phyloP scores from a whole-genome alignment of 2,797 vertebrate species.

The Phrynocephalus forsythii region DNA sequence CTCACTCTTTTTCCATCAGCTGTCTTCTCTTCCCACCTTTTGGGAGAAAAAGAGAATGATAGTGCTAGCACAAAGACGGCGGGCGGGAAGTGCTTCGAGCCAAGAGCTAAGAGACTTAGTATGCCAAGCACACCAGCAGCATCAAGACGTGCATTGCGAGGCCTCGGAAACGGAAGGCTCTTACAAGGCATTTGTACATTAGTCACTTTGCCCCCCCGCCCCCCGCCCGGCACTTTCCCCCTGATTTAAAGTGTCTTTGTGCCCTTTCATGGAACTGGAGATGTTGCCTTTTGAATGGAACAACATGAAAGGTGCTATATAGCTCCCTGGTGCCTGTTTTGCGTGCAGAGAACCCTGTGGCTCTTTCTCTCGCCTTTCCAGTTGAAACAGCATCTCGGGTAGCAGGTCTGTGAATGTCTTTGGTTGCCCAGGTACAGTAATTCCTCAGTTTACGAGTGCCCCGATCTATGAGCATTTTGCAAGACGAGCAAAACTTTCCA shows the following conservation, averaged over 20 bases:
- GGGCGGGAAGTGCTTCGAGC: slow-evolving; percentile 4
- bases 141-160: background rate
- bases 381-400: background rate
- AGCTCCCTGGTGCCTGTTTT: background rate
- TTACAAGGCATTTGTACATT: background rate
- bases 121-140: background rate
- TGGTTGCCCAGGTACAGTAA: background rate
- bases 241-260: slow-evolving; percentile 1
- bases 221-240: slow-evolving; percentile 5
- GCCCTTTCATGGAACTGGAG: slow-evolving; percentile 1
- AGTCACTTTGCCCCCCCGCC: background rate
- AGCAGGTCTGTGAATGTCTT: too few species aligned
- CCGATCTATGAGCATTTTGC: too few species aligned
- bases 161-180: background rate
- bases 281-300: slow-evolving; percentile 8
- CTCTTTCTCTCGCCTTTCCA: background rate
- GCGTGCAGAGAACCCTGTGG: background rate
- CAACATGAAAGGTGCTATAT: background rate
- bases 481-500: too few species aligned
- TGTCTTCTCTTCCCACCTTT: slow-evolving; percentile 6
- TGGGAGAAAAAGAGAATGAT: background rate
- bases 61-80: background rate
- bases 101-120: background rate
- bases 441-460: too few species aligned
- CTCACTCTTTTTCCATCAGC: slow-evolving; percentile 18